phyloP scores from a whole-genome alignment of 2,888 invertebrate genomes.

The Microdon myrmicae region DNA sequence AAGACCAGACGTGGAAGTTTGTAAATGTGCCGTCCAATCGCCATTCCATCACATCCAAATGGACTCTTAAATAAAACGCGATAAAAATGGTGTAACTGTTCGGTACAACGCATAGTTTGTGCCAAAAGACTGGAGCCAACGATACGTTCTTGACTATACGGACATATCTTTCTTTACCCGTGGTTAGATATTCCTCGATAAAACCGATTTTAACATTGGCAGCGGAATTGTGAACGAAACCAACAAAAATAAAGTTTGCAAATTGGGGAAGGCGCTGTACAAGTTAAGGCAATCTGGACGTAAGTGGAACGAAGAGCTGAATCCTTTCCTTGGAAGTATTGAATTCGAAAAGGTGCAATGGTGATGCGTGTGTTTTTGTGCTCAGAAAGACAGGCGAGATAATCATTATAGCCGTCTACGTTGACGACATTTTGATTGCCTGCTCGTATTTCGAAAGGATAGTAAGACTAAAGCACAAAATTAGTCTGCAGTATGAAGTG shows the following conservation, averaged over 20 bases:
- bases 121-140: slow-evolving; percentile 11
- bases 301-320: slow-evolving; percentile 1
- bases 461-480: slow-evolving; percentile 6
- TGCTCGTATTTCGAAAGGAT: slow-evolving; percentile 6
- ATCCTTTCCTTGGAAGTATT: not conserved
- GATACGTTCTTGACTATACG: slow-evolving; percentile 8
- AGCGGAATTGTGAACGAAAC: slow-evolving; percentile 5
- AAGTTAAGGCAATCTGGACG: slow-evolving; percentile 10
- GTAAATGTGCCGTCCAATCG: slow-evolving; percentile 18
- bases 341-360: not conserved
- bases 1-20: slow-evolving; percentile 48
- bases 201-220: slow-evolving; percentile 18
- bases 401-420: slow-evolving; percentile 23
- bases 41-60: slow-evolving; percentile 13
- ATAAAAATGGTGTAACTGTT: slow-evolving; percentile 3
- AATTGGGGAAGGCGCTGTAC: slow-evolving; percentile 8
- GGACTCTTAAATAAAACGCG: slow-evolving; percentile 13
- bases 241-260: slow-evolving; percentile 8
- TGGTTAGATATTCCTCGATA: slow-evolving; percentile 18
- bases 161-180: slow-evolving; percentile 7
- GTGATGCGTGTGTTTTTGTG: slow-evolving; percentile 14
- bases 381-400: slow-evolving; percentile 7
- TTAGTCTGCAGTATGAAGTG: slow-evolving; percentile 10
- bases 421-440: slow-evolving; percentile 14
- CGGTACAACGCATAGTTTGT: slow-evolving; percentile 11